phyloP scores from a whole-genome alignment of 2,113 vertebrate species.

The Accipiter cooperii region DNA sequence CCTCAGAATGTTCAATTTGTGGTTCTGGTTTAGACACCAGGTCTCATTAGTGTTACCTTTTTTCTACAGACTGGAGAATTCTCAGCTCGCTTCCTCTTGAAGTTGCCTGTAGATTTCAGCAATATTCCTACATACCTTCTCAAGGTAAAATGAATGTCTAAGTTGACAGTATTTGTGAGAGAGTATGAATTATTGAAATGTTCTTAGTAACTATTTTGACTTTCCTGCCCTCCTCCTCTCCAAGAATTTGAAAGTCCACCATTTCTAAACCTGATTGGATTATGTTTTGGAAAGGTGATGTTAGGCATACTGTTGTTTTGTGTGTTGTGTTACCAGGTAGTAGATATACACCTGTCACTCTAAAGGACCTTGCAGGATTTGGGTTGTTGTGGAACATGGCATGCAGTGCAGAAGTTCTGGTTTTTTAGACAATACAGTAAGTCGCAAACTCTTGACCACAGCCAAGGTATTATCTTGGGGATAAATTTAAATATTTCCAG shows the following conservation, averaged over 20 bases:
- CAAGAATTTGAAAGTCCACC: background rate
- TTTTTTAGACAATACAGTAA: background rate
- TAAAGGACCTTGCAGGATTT: background rate
- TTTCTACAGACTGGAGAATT: constrained; percentile 91
- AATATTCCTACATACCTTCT: constrained; percentile 97
- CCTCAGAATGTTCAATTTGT: background rate
- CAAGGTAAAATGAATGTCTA: constrained; percentile 80
- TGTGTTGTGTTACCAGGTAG: background rate
- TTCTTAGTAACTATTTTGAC: background rate
- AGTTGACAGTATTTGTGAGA: background rate
- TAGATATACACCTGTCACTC: background rate
- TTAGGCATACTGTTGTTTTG: background rate
- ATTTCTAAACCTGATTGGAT: background rate
- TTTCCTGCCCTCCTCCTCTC: background rate
- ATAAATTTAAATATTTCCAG: background rate
- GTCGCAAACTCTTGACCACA: background rate
- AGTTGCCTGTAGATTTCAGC: constrained; percentile 96
- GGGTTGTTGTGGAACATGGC: background rate
- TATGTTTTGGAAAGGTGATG: background rate
- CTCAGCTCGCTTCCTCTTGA: constrained; percentile 95
- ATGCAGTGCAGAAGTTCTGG: background rate
- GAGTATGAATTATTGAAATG: background rate
- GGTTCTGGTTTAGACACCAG: background rate
- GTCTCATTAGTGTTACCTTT: constrained; percentile 25
- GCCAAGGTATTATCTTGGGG: background rate